phyloP scores from a whole-genome alignment of 2,888 invertebrate genomes.

The Epinotia demarniana region DNA sequence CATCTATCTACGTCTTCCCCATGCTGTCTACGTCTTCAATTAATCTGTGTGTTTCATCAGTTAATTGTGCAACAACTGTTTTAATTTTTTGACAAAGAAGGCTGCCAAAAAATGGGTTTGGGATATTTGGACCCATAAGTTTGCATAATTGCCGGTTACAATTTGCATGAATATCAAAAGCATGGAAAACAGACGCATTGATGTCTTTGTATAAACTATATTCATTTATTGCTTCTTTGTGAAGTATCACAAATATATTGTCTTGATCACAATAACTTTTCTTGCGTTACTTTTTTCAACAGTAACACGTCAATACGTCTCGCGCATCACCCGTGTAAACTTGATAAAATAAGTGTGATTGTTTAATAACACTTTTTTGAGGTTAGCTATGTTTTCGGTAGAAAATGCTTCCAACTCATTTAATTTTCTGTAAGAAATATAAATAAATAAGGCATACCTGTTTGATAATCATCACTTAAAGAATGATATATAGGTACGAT shows the following conservation, averaged over 20 bases:
- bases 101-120: slow-evolving; percentile 43
- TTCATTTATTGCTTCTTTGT: slow-evolving; percentile 39
- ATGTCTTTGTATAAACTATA: slow-evolving; percentile 37
- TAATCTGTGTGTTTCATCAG: slow-evolving; percentile 39
- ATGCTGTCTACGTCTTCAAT: slow-evolving; percentile 46
- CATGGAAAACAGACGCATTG: slow-evolving; percentile 34
- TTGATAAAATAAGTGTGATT: too few relatives aligned
- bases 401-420: too few relatives aligned
- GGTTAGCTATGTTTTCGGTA: too few relatives aligned
- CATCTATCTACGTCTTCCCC: too few relatives aligned
- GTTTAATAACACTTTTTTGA: too few relatives aligned
- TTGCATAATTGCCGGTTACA: slow-evolving; percentile 42
- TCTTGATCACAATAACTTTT: slow-evolving; percentile 33
- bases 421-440: too few relatives aligned
- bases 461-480: too few relatives aligned
- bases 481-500: too few relatives aligned
- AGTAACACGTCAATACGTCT: too few relatives aligned
- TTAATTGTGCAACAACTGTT: slow-evolving; percentile 35
- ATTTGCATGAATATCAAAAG: slow-evolving; percentile 34
- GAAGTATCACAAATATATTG: slow-evolving; percentile 38
- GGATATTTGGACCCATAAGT: slow-evolving; percentile 38
- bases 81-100: slow-evolving; percentile 32
- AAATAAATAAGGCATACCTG: too few relatives aligned
- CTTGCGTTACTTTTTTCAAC: slow-evolving; percentile 36
- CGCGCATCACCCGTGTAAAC: too few relatives aligned